Conservation (phyloP, 2,888 invertebrate species). For the Dilophus febrilis region DNA sequence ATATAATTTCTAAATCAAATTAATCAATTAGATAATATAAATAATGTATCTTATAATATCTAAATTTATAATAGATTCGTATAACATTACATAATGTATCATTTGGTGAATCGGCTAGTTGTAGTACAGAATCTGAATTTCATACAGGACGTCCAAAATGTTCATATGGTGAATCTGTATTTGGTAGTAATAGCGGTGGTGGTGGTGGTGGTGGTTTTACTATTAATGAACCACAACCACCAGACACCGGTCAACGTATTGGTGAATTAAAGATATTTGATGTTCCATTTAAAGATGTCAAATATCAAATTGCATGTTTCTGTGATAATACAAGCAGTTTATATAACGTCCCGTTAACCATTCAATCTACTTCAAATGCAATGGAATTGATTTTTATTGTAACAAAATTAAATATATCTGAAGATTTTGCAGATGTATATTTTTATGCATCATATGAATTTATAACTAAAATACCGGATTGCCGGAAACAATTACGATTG, state of each 20-base stretch:
- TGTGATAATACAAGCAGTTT: conserved; percentile 53
- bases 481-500: conserved; percentile 44
- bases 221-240: no score
- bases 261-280: conserved; percentile 43
- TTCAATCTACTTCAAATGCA: conserved; percentile 46
- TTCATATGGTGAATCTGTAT: conserved; percentile 14
- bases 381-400: conserved; percentile 63
- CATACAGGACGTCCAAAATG: conserved; percentile 53
- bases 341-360: conserved; percentile 41
- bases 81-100: conserved; percentile 53
- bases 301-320: conserved; percentile 55
- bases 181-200: no score
- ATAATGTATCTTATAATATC: no score
- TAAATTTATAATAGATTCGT: conserved; percentile 17
- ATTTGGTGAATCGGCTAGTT: conserved; percentile 47
- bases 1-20: background rate
- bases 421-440: conserved; percentile 67
- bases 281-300: conserved; percentile 48
- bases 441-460: conserved; percentile 58
- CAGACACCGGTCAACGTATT: conserved; percentile 24
- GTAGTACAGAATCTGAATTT: conserved; percentile 52
- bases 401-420: conserved; percentile 52
- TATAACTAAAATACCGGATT: conserved; percentile 43
- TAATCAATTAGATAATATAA: background rate
- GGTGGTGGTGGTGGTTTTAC: no score